Evolutionary conservation across 2,797 vertebrate species (phyloP).

Genomic region (Hirundo rustica): DNA sequence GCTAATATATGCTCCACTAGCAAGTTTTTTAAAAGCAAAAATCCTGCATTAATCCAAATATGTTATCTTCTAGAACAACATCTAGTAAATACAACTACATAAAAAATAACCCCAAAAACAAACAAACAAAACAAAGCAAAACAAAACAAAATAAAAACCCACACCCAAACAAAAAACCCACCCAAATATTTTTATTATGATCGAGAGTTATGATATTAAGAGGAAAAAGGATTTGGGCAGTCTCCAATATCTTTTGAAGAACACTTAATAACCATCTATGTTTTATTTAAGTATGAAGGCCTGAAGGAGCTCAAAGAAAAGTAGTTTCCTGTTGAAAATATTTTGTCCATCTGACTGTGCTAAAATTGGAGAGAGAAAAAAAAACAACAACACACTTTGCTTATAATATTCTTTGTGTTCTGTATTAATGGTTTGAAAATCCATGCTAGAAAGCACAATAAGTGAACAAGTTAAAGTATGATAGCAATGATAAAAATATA

Average conservation of each 20-base stretch:
- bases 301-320: neutral
- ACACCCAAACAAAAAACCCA: too few species aligned
- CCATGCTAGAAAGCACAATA: neutral
- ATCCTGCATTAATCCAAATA: neutral
- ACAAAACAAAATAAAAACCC: too few species aligned
- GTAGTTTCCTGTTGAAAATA: neutral
- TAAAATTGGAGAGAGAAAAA: neutral
- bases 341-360: neutral
- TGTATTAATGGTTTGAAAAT: neutral
- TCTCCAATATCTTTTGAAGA: neutral
- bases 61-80: accelerated
- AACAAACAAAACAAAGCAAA: too few species aligned
- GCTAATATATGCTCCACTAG: neutral
- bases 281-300: neutral
- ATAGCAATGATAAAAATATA: neutral
- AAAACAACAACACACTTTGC: neutral
- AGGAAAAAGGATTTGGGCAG: neutral
- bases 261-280: neutral
- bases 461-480: neutral
- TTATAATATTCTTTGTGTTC: neutral
- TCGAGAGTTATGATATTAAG: neutral
- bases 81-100: neutral
- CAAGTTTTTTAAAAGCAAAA: neutral
- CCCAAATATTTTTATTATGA: neutral
- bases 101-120: accelerated